Evolutionary conservation across 2,113 vertebrate species (phyloP), one percentile per base, ranked within the genome.

Genomic region (Brachyhypopomus gauderio): DNA sequence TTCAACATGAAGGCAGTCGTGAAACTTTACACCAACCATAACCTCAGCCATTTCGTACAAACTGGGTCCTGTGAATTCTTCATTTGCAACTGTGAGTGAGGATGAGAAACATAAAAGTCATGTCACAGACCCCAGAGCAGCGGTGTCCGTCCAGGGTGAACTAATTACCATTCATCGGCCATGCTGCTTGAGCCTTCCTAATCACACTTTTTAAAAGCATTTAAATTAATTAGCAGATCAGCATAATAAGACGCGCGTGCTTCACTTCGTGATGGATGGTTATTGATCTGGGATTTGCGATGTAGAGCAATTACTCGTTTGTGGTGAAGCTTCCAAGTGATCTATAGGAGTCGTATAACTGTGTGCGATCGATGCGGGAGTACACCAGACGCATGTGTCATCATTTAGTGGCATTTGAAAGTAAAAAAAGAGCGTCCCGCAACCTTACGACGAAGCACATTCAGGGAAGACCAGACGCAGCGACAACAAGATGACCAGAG

Each of bases 211-310:
- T 52, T 52, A 52, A 52, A 52, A 52, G 22, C 72, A 52, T 73
- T 45, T 36, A 36, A 81, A 83, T 71, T 60, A 73, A 80, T 71
- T 63, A 36, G 41, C 60, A 77, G 60, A 82, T 77, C 80, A 82
- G 66, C 77, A 66, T 63, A 55, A 58, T 78, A 64, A 71, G 45
- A 78, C 66, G 23, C 4, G 20, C 73, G 38, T 16, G 14, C 58
- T 60, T 75, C 25, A 30, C 63, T 73, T 73, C 27, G 22, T 81
- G 88, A 87, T 72, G 17, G 85, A 88, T 87, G 78, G 80, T 20
- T 86, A 86, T 90, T 84, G 84, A 89, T 86, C 72, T 27, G 3
- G 17, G 48, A 73, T 59, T 74, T 80, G 72, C 83, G 30, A 48
- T 77, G 73, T 3, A 25, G 66, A 75, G 71, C 79, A 72, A 84